Evolutionary conservation across 2,797 vertebrate genomes (phyloP).

Genomic region (Tapera naevia): DNA sequence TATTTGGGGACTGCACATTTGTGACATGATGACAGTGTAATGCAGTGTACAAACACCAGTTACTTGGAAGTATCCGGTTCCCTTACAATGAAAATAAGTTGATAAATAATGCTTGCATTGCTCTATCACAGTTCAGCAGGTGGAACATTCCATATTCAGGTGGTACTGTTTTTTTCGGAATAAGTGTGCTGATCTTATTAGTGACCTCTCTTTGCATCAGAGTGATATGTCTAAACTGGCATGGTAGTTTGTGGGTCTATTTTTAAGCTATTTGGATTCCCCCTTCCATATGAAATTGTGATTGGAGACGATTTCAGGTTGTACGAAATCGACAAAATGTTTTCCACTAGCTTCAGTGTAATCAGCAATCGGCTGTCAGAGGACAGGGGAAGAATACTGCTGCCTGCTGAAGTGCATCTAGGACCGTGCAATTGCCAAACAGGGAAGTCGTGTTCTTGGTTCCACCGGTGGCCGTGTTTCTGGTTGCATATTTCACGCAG

Average conservation of each 20-base stretch:
- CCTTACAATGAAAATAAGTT: constrained; percentile 36
- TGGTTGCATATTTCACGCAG: not conserved
- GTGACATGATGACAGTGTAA: constrained; percentile 44
- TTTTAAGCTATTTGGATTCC: not conserved
- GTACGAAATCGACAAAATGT: not conserved
- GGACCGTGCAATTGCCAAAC: not conserved
- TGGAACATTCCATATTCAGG: not conserved
- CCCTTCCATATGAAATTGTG: not conserved
- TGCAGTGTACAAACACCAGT: constrained; percentile 30
- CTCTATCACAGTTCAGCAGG: not conserved
- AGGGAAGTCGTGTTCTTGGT: not conserved
- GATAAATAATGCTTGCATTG: not conserved
- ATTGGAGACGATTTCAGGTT: not conserved
- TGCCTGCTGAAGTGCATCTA: not conserved
- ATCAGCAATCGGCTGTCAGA: not conserved
- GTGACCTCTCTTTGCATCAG: not conserved
- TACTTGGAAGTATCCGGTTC: constrained; percentile 28
- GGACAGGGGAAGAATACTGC: not conserved
- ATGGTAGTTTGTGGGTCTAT: not conserved
- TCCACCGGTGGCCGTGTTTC: not conserved
- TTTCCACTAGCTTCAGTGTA: not conserved
- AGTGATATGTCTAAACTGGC: not conserved
- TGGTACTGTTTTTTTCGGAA: not conserved
- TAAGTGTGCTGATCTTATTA: not conserved
- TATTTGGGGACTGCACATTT: constrained; percentile 49